Percentiles rank a stretch among this genome's conserved stretches.
phyloP scores from a whole-genome alignment of 2,113 vertebrate species.

The Manacus vitellinus region DNA sequence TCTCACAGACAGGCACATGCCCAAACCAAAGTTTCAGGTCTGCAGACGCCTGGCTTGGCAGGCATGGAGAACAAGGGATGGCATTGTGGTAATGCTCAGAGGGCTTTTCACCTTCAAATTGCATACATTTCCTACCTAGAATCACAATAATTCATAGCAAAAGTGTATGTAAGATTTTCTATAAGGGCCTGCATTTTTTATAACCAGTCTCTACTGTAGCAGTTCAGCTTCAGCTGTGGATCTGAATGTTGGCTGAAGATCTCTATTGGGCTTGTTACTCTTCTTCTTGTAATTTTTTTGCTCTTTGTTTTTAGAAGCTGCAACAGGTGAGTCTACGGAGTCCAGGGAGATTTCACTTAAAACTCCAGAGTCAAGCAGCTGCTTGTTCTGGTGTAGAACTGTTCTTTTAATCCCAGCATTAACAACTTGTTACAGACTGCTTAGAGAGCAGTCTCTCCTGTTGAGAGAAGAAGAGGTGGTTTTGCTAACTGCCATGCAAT shows the following conservation, averaged over 20 bases:
- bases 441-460: neutral
- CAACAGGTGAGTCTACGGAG: neutral
- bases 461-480: neutral
- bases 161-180: neutral
- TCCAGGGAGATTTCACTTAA: neutral
- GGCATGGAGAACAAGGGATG: neutral
- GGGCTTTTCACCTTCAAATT: neutral
- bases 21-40: neutral
- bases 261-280: neutral
- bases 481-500: neutral
- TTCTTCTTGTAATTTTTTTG: neutral
- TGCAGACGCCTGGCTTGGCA: neutral
- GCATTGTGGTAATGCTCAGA: neutral
- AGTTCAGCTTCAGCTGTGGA: neutral
- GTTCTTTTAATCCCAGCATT: neutral
- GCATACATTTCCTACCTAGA: neutral
- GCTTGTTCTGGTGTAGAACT: neutral
- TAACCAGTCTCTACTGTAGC: neutral
- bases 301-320: neutral
- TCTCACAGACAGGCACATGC: neutral
- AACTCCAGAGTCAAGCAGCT: neutral
- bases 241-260: neutral
- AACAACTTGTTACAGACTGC: neutral
- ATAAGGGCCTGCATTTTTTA: fast-evolving
- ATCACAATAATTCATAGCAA: neutral